A percentile compares a stretch with the other conserved stretches of the same genome.
These are phyloP conservation scores for Melanotaenia pygmaea DNA, from an alignment of 2,797 vertebrate genomes.

Conservation along the genomic window DNA sequence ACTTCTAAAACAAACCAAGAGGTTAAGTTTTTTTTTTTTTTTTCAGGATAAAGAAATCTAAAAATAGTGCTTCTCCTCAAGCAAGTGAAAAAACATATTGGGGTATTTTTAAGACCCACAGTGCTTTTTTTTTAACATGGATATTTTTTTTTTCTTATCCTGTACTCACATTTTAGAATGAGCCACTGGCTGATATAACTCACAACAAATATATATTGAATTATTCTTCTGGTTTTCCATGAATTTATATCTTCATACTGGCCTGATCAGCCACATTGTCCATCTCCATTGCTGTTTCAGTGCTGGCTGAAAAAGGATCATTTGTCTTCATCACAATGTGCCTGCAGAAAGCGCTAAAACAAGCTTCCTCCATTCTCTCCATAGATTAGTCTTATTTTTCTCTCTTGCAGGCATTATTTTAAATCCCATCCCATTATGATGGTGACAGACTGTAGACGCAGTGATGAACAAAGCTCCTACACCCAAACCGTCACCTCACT, in stretches of 20 bases:
- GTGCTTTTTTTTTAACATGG: constrained; percentile 1
- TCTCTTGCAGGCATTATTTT: constrained; percentile 48
- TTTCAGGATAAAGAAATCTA: constrained; percentile 5
- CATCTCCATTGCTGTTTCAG: constrained; percentile 53
- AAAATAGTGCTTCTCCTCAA: constrained; percentile 23
- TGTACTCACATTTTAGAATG: constrained; percentile 34
- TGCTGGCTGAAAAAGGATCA: constrained; percentile 34
- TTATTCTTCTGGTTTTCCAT: constrained; percentile 50
- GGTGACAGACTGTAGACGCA: constrained; percentile 75
- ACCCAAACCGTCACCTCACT: constrained; percentile 45
- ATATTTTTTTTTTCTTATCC: constrained; percentile 56
- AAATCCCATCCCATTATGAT: constrained; percentile 71
- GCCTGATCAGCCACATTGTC: constrained; percentile 54
- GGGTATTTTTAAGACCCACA: constrained; percentile 12
- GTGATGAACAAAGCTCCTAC: constrained; percentile 68
- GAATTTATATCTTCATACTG: constrained; percentile 52
- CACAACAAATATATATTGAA: constrained; percentile 66
- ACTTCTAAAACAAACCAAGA: constrained; percentile 14
- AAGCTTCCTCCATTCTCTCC: constrained; percentile 27
- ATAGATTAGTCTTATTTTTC: constrained; percentile 32
- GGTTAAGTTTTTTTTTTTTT: not conserved
- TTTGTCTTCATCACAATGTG: constrained; percentile 61
- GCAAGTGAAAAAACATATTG: constrained; percentile 1
- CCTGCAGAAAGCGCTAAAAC: constrained; percentile 55
- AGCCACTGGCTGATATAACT: constrained; percentile 56